Evolutionary conservation across 2,888 invertebrate genomes (phyloP), one percentile per base, ranked within the genome.

Genomic region (Himalopsyche anomala): DNA sequence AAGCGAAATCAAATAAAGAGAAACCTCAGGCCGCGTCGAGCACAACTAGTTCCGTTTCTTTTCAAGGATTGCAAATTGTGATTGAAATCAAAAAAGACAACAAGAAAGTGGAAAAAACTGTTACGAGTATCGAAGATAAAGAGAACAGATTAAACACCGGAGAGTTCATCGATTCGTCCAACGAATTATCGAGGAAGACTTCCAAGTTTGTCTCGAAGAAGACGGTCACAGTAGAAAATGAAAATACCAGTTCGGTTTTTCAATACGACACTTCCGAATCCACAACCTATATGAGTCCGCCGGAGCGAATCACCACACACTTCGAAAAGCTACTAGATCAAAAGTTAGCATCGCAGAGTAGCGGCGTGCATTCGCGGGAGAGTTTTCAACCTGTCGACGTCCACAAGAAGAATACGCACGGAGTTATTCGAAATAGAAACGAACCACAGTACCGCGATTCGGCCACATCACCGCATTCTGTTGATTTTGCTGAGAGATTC

Each of bases 251-350:
- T 54, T 81, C 87, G 1, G 81, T 40, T 28, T n/a, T 80, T 11
- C 80, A 62, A 84, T 92, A 93, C 91, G 93, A 93, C 89, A 93
- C 93, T 17, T 93, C 93, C 2, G 92, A 93, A 17, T 93, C 93
- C 4, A 93, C 93, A 12, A 91, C 93, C 0, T 93, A 93, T 87
- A 91, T 93, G 93, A 93, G 93, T 88, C 93, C 93, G 8, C 93
- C 93, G 69, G 93, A 93, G 87, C 89, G 91, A 87, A 90, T 93
- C 15, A 88, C 92, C 85, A 85, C 86, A 11, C 83, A 85, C 5
- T 82, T 86, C 0, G 84, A 82, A 82, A 86, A 84, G 15, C 74
- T 82, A 55, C 82, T 86, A 17, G 82, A 84, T 8, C 81, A 74
- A 11, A 74, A 74, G 36, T 74, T 74, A 5, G n/a, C 28, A 2